Base-by-base conservation (phyloP, 1,140 invertebrate species). In the Adoxophyes honmai region DNA sequence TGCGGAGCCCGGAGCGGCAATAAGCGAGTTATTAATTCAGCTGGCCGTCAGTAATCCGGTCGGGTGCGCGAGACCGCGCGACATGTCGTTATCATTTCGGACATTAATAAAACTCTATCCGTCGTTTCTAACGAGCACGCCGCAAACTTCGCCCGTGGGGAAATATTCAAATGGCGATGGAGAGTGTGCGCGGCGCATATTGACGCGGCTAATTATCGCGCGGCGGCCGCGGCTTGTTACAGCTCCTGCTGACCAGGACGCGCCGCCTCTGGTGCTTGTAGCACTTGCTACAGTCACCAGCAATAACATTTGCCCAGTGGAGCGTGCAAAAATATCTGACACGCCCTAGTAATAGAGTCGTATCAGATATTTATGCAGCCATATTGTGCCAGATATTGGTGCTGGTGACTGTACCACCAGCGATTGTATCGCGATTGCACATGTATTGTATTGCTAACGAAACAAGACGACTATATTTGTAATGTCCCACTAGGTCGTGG, bases 101-200 rank as follows among this genome's bases (percentile, higher is more conserved):
- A 72, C 71, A 78, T 77, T 79, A 76, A 76, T 77, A 79, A 79
- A 79, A 78, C 76, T 75, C 65, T 70, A 73, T 65, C 68, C 52
- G 35, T 42, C 60, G 55, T 59, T 67, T 69, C 64, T 73, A 70
- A 75, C 68, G 61, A 75, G 69, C 57, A 64, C 33, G 39, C 63
- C 44, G 64, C 66, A 71, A 78, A 72, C 60, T 70, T 69, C 37
- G 59, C 36, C 66, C 60, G 55, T 38, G 53, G 69, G 71, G 68
- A 72, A 75, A 78, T 75, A 74, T 80, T 75, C 62, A 66, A 73
- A 74, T 66, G 54, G 54, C 59, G 59, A 48, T 48, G 38, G 53
- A 39, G 59, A 62, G 65, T 35, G 42, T 59, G 52, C 60, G 52
- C 34, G 36, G 44, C 55, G 67, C 70, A 68, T 73, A 75, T 70